Evolutionary conservation across 2,113 vertebrate genomes (phyloP).

Genomic region (Coreoperca whiteheadi): DNA sequence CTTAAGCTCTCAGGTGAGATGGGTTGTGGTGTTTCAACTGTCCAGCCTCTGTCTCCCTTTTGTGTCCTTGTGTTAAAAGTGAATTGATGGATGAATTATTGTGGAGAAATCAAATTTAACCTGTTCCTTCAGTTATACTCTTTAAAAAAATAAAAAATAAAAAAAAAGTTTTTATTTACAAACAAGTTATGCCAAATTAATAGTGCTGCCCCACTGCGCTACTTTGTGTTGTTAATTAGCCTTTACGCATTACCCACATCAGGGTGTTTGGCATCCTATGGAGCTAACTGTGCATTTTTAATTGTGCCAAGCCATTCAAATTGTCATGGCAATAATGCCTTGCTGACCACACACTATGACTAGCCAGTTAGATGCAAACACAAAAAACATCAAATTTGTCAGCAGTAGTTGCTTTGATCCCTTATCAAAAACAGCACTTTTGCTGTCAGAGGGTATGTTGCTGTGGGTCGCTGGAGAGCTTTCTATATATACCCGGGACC

Average conservation of each 20-base stretch:
- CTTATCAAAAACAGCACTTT: neutral
- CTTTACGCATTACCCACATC: constrained; percentile 6
- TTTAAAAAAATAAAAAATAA: too few relatives aligned
- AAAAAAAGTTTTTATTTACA: neutral
- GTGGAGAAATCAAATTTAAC: neutral
- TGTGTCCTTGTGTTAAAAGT: neutral
- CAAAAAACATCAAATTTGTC: neutral
- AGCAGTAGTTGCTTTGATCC: neutral
- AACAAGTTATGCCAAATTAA: constrained; percentile 18
- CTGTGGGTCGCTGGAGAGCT: neutral
- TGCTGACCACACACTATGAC: neutral
- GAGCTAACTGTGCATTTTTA: constrained; percentile 2
- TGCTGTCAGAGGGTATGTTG: neutral
- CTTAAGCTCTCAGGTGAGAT: neutral
- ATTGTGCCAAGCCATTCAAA: constrained; percentile 4
- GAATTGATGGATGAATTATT: neutral
- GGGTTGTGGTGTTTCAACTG: neutral
- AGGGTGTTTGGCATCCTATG: constrained; percentile 2
- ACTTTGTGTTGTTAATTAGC: constrained; percentile 27
- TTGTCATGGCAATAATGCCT: neutral
- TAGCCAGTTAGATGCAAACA: neutral
- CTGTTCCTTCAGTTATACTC: neutral
- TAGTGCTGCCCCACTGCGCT: constrained; percentile 4
- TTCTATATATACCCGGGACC: too few relatives aligned
- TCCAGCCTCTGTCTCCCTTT: neutral